Conservation (phyloP, 2,113 vertebrate genomes). For the Lepus europaeus region DNA sequence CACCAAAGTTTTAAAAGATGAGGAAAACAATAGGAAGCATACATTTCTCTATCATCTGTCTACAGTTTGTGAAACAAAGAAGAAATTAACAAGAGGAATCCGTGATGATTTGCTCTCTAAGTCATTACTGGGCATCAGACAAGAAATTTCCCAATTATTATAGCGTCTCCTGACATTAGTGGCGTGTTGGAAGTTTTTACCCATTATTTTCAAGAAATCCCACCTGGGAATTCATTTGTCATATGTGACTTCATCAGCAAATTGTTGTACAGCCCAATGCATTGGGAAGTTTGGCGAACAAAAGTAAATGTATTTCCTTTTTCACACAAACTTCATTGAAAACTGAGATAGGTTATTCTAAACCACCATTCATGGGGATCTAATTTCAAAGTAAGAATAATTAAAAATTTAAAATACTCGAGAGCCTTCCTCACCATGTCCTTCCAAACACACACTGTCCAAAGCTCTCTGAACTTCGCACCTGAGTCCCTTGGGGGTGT, state of each 20-base stretch:
- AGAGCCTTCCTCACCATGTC: background rate
- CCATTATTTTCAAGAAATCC: constrained; percentile 64
- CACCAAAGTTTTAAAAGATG: constrained; percentile 60
- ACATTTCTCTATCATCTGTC: constrained; percentile 37
- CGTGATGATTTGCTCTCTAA: constrained; percentile 53
- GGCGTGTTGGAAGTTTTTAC: constrained; percentile 17
- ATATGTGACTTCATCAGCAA: constrained; percentile 21
- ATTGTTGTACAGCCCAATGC: background rate
- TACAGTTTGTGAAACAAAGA: constrained; percentile 34
- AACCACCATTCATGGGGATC: background rate
- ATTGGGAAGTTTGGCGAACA: background rate
- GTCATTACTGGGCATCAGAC: constrained; percentile 40
- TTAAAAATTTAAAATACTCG: background rate
- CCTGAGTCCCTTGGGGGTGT: background rate
- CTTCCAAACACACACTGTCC: background rate
- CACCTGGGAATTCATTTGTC: constrained; percentile 19
- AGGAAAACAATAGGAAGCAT: constrained; percentile 58
- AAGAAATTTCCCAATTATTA: constrained; percentile 60
- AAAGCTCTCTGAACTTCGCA: background rate
- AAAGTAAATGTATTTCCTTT: background rate
- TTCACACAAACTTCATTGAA: constrained; percentile 17
- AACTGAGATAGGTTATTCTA: background rate
- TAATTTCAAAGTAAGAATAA: constrained; percentile 58
- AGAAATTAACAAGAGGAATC: constrained; percentile 17
- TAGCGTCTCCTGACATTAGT: background rate